These are phyloP conservation scores for Ctena decussata DNA, from an alignment of 2,888 invertebrate genomes.

Conservation along the genomic window DNA sequence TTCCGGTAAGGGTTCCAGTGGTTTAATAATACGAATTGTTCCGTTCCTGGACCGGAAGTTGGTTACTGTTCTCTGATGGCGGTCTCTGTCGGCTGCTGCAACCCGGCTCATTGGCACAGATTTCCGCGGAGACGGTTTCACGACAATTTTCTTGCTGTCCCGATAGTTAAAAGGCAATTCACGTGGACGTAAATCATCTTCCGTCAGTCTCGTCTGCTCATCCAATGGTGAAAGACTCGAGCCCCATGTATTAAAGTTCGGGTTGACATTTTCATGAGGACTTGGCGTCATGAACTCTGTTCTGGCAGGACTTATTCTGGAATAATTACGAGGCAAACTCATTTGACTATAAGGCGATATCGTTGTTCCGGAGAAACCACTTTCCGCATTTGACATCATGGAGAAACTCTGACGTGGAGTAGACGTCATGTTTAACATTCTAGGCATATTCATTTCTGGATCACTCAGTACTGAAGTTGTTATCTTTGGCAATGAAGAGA, in stretches of 20 bases:
- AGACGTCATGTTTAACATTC: constrained; percentile 58
- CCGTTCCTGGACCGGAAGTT: constrained; percentile 67
- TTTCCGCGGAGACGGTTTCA: constrained; percentile 59
- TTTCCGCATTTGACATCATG: constrained; percentile 51
- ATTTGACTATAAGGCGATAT: constrained; percentile 34
- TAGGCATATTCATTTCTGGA: constrained; percentile 30
- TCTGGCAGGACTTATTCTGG: constrained; percentile 40
- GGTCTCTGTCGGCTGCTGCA: constrained; percentile 52
- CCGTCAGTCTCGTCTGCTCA: constrained; percentile 57
- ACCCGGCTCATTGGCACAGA: constrained; percentile 66
- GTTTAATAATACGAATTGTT: constrained; percentile 62
- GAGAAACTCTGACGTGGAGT: constrained; percentile 67
- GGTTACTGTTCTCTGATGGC: constrained; percentile 64
- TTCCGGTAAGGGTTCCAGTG: constrained; percentile 62
- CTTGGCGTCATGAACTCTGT: constrained; percentile 26
- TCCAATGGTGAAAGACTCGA: constrained; percentile 58
- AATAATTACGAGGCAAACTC: constrained; percentile 55
- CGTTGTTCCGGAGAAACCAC: constrained; percentile 35
- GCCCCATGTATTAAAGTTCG: constrained; percentile 62
- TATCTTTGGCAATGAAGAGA: constrained; percentile 55
- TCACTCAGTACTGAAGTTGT: constrained; percentile 64
- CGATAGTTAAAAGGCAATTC: constrained; percentile 62
- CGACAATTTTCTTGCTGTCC: constrained; percentile 54
- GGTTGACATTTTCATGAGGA: constrained; percentile 7
- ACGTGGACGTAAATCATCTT: constrained; percentile 56